Evolutionary conservation across 92 coral and sea anemone genomes (phyloP), one percentile per base, ranked within the genome.

Genomic region (Chrysogorgia sp.): DNA sequence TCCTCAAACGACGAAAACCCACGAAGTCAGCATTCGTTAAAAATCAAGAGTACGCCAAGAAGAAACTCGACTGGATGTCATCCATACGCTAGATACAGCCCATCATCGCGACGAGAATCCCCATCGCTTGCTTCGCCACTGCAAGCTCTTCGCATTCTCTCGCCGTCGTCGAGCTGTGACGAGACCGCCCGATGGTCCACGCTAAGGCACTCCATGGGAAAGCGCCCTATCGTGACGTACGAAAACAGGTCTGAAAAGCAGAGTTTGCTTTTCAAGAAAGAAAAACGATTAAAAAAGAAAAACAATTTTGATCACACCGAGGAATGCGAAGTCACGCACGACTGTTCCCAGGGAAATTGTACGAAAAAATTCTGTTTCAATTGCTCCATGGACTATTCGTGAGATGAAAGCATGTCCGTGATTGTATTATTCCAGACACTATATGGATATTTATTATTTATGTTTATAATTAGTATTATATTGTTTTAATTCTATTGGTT

Each of bases 361-460:
- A 47, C 60, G 26, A 69, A 69, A 52, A 48, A 50, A 28, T 69
- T 69, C 76, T 69, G 76, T 34, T 69, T 69, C 33, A 69, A 69
- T 10, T 69, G 76, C 33, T 45, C 76, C 24, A 69, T 69, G 59
- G 76, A 69, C 5, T 69, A 13, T 17, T 45, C 60, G 23, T 69
- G 29, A 49, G 7, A 19, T 23, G 17, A 23, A 57, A 57, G 20
- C 26, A 17, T 17, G 59, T 52, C 21, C 21, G 26, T 52, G 17
- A 52, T 17, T 17, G 26, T 23, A 3, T 5, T 52, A 17, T 52
- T 17, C 26, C 20, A 6, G 59, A 3, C 4, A 52, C 26, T 52
- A 6, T 52, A 52, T 52, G 26, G 59, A 52, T 6, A 17, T 5
- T 52, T 17, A 7, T 17, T 52, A 23, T 17, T 17, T 52, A 52